Evolutionary conservation across 2,888 invertebrate genomes (phyloP).

Genomic region (Drosophila planitibia): DNA sequence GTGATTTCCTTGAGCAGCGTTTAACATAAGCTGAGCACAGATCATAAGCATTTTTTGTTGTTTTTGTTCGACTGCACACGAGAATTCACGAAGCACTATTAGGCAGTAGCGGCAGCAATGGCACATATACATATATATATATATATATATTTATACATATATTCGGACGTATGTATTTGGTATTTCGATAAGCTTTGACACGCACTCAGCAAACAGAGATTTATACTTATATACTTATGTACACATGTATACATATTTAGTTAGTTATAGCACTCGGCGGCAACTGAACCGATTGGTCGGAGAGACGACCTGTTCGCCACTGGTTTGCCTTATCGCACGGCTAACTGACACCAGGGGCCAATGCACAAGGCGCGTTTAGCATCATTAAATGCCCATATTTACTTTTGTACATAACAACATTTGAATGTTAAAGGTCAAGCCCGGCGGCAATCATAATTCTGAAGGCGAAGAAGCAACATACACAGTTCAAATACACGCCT

Average conservation of each 20-base stretch:
- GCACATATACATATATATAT: not conserved
- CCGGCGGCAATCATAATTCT: slow-evolving; percentile 31
- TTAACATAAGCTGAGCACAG: slow-evolving; percentile 57
- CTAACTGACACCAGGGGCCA: slow-evolving; percentile 61
- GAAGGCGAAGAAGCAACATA: slow-evolving; percentile 43
- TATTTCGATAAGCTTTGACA: slow-evolving; percentile 46
- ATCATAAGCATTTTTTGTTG: slow-evolving; percentile 20
- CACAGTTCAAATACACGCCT: not conserved
- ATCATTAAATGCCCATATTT: slow-evolving; percentile 45
- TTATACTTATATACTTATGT: not conserved
- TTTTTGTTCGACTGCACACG: slow-evolving; percentile 39
- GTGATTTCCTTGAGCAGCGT: slow-evolving; percentile 66
- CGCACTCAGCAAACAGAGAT: slow-evolving; percentile 25
- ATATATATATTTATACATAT: not conserved
- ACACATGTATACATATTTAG: not conserved
- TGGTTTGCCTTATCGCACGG: slow-evolving; percentile 78
- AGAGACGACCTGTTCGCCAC: slow-evolving; percentile 52
- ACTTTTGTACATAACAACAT: slow-evolving; percentile 15
- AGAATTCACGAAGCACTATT: slow-evolving; percentile 43
- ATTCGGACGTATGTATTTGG: not conserved
- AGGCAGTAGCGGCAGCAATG: slow-evolving; percentile 20
- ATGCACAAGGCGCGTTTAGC: slow-evolving; percentile 55
- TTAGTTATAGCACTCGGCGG: slow-evolving; percentile 13
- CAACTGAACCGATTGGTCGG: slow-evolving; percentile 24
- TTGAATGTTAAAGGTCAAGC: slow-evolving; percentile 62